phyloP scores from a whole-genome alignment of 2,797 vertebrate genomes.

The Bryconaethiops microstoma region DNA sequence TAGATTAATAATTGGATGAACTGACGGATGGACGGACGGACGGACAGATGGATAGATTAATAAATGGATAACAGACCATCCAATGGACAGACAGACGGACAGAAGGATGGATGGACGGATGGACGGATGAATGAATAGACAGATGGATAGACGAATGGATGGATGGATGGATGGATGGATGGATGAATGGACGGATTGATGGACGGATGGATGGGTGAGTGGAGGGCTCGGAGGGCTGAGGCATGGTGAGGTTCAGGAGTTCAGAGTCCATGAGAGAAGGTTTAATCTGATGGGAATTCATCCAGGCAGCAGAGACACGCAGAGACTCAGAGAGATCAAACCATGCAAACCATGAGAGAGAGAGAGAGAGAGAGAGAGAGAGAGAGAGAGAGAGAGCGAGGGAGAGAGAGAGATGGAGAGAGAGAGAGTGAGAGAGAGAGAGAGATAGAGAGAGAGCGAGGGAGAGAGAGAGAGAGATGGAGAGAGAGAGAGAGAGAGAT shows the following conservation, averaged over 20 bases:
- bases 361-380: not conserved
- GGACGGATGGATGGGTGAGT: not conserved
- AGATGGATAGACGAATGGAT: no score
- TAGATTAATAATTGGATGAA: not conserved
- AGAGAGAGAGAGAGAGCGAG: not conserved
- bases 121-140: no score
- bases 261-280: conserved; percentile 35
- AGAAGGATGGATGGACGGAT: no score
- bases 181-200: not conserved
- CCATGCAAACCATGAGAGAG: conserved; percentile 69
- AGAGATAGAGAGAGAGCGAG: conserved; percentile 40
- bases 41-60: no score
- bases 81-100: no score
- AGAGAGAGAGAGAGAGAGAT: not conserved
- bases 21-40: no score
- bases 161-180: not conserved
- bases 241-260: not conserved
- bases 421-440: no score
- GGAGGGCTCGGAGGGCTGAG: not conserved
- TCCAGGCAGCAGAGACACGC: conserved; percentile 70
- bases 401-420: not conserved
- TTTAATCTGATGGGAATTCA: conserved; percentile 70
- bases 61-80: no score
- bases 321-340: conserved; percentile 63
- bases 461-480: not conserved